Evolutionary conservation across 1,140 invertebrate species (phyloP).

Genomic region (Pseudomyrmex cubaensis): DNA sequence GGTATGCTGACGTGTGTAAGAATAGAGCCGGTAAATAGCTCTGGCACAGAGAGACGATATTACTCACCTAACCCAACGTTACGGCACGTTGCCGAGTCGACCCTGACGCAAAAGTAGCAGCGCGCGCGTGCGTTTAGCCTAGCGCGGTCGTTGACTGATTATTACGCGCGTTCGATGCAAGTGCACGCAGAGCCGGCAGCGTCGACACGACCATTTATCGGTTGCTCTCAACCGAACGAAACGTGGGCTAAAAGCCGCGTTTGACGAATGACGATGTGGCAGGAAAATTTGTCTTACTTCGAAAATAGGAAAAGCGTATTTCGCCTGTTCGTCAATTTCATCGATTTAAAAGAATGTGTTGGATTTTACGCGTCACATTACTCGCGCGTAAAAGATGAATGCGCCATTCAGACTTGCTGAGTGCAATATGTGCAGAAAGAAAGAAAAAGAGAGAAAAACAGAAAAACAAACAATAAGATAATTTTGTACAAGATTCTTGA

Average conservation of each 20-base stretch:
- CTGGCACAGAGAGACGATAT: slow-evolving; percentile 60
- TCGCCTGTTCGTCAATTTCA: background rate
- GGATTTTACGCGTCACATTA: no score
- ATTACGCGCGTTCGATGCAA: slow-evolving; percentile 76
- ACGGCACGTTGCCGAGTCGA: slow-evolving; percentile 77
- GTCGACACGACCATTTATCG: slow-evolving; percentile 20
- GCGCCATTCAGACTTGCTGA: background rate
- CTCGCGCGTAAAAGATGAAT: background rate
- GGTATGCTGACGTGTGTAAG: slow-evolving; percentile 65
- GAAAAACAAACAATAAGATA: background rate
- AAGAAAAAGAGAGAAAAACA: background rate
- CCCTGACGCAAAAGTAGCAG: slow-evolving; percentile 79
- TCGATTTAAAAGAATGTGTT: background rate
- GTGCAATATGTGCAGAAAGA: no score
- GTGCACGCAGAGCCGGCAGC: slow-evolving; percentile 54
- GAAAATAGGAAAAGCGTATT: background rate
- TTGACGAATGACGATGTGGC: slow-evolving; percentile 23
- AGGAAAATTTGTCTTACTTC: background rate
- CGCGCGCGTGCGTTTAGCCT: slow-evolving; percentile 59
- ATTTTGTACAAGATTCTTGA: background rate
- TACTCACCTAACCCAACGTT: slow-evolving; percentile 81
- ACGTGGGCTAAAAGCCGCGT: background rate
- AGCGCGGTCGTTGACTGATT: slow-evolving; percentile 83
- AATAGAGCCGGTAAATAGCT: slow-evolving; percentile 77
- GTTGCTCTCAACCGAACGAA: slow-evolving; percentile 6